These are phyloP conservation scores for Phragmatobia fuliginosa DNA, from an alignment of 2,888 invertebrate species.

Conservation along the genomic window DNA sequence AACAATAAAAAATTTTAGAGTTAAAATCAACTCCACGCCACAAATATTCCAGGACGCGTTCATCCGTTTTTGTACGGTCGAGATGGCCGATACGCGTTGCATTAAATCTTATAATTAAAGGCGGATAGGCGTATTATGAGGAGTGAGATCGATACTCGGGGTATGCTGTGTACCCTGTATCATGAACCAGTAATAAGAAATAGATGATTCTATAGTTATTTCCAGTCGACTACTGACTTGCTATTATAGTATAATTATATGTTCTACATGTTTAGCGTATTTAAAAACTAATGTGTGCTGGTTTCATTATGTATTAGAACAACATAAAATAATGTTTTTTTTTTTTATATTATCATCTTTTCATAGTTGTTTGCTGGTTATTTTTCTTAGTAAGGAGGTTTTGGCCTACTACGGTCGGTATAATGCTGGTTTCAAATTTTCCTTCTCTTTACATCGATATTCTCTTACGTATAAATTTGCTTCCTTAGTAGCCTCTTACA, in stretches of 20 bases:
- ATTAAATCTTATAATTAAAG: slow-evolving; percentile 73
- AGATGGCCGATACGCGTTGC: slow-evolving; percentile 64
- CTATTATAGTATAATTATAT: not conserved
- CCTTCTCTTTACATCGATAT: too few relatives aligned
- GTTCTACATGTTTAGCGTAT: not conserved
- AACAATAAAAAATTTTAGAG: not conserved
- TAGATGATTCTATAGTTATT: slow-evolving; percentile 14
- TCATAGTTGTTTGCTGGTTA: too few relatives aligned
- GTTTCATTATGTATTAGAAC: too few relatives aligned
- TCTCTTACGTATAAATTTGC: too few relatives aligned
- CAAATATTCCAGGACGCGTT: slow-evolving; percentile 42
- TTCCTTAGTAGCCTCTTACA: too few relatives aligned
- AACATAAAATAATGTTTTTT: too few relatives aligned
- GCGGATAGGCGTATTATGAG: slow-evolving; percentile 59
- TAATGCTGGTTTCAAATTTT: too few relatives aligned
- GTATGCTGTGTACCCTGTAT: slow-evolving; percentile 14
- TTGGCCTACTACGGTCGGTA: too few relatives aligned
- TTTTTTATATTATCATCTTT: too few relatives aligned
- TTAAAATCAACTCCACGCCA: slow-evolving; percentile 40
- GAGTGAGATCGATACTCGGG: slow-evolving; percentile 41
- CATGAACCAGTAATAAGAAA: slow-evolving; percentile 5
- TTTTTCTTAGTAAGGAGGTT: too few relatives aligned
- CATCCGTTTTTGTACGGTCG: slow-evolving; percentile 61
- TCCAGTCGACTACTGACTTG: not conserved
- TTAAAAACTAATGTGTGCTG: too few relatives aligned